Evolutionary conservation across 1,140 invertebrate species (phyloP), one percentile per base, ranked within the genome.

Genomic region (Bombus breviceps): DNA sequence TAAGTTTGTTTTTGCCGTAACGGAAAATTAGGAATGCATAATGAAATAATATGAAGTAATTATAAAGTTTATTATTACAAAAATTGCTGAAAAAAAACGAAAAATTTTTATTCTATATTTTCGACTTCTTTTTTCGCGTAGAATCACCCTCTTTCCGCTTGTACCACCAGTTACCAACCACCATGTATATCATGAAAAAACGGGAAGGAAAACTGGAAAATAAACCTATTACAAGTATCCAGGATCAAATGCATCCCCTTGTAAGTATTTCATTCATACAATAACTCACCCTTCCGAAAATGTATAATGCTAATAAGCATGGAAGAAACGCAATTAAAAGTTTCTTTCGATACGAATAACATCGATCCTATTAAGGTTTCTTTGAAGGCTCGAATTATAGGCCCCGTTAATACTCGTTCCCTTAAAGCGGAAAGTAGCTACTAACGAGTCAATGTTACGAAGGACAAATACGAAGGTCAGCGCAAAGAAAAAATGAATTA

Each of bases 371-470:
- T 83, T 9, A 69, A 76, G 32, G 12, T 28, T 39, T 72, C 80
- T 82, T 89, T 83, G 59, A 80, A 85, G 69, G 59, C 15, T 53
- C 57, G 37, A 62, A 82, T 78, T 57, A 37, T 39, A 25, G 43
- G 28, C 22, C 37, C 37, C 28, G 77, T 78, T 81, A 34, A 72
- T 72, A n/a, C 37, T 28, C 59, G 43, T 62, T 86, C 59, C 80
- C 59, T 72, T 72, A 37, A 37, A 66, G 64, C n/a, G 72, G 66
- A 86, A 84, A 77, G 64, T 53, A 83, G 32, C 64, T 83, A 39
- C 89, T 91, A 91, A 91, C 84, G 76, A 91, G 78, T 68, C 64
- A 82, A 88, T 77, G 83, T 88, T 83, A 88, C 77, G 69, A 71
- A 59, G 41, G 41, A 34, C 72, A 64, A 90, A 47, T 66, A 39